These are phyloP conservation scores for Xestia rhomboidea DNA, from an alignment of 2,888 invertebrate genomes.

Conservation along the genomic window DNA sequence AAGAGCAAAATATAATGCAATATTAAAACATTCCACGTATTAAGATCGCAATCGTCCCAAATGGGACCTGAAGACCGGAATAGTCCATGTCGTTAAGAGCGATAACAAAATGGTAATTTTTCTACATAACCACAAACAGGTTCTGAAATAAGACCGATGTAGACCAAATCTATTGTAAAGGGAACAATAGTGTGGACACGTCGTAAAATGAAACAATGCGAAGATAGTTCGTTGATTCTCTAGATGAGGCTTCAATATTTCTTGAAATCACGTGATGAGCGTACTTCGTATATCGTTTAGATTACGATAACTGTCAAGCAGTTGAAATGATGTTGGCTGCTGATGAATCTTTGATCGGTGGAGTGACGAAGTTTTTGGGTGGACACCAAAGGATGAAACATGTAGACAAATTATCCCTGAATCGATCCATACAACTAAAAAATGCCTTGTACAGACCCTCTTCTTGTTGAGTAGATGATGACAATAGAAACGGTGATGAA, in stretches of 20 bases:
- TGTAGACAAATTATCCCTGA: background rate
- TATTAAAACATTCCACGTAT: constrained; percentile 62
- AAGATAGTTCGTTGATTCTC: constrained; percentile 75
- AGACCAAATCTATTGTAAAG: constrained; percentile 81
- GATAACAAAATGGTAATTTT: constrained; percentile 76
- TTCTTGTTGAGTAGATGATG: background rate
- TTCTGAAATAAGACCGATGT: constrained; percentile 77
- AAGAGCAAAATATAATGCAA: constrained; percentile 52
- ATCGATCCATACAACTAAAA: background rate
- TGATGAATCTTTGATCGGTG: background rate
- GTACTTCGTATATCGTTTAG: background rate
- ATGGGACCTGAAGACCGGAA: constrained; percentile 63
- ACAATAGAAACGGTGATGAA: background rate
- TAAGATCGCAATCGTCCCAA: constrained; percentile 65
- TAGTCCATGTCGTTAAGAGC: constrained; percentile 67
- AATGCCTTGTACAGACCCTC: background rate
- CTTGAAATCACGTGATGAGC: constrained; percentile 1
- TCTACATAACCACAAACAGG: constrained; percentile 74
- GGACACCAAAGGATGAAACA: background rate
- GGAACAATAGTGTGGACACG: constrained; percentile 83
- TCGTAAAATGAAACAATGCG: constrained; percentile 83
- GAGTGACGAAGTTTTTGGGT: background rate
- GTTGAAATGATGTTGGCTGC: background rate
- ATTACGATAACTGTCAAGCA: background rate
- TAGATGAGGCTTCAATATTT: constrained; percentile 69